Percentiles rank a stretch among this genome's conserved stretches.
phyloP scores from a whole-genome alignment of 2,797 vertebrate species.

The Eremophila alpestris region DNA sequence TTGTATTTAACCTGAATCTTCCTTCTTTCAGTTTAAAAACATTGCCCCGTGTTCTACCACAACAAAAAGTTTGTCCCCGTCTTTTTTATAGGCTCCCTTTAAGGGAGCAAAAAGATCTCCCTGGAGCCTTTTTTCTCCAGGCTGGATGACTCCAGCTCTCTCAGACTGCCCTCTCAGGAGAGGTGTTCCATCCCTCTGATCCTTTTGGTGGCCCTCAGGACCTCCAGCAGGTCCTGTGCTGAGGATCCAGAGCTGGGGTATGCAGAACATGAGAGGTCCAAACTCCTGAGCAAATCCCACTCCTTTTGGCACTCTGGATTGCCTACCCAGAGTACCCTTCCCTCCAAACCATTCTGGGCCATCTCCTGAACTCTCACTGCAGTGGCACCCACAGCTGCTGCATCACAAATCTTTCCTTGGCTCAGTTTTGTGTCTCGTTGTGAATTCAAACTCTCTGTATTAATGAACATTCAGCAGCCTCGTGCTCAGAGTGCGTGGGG shows the following conservation, averaged over 20 bases:
- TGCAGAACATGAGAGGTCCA: not conserved
- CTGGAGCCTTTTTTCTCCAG: not conserved
- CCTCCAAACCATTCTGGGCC: not conserved
- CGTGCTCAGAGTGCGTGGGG: not conserved
- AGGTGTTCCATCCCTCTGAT: not conserved
- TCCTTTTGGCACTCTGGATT: not conserved
- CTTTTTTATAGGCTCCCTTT: not conserved
- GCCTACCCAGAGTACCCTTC: not conserved
- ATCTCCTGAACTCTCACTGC: not conserved
- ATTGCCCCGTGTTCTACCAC: not conserved
- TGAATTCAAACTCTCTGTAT: not conserved
- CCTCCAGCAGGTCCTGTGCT: not conserved
- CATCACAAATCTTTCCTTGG: not conserved
- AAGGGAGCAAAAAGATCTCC: not conserved
- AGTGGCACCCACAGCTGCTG: not conserved
- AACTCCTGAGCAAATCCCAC: not conserved
- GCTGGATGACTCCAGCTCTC: not conserved
- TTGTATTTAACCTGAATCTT: not conserved
- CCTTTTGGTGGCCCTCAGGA: not conserved
- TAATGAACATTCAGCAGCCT: constrained; percentile 1
- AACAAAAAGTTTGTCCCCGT: not conserved
- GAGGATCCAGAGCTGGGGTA: not conserved
- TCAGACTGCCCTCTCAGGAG: not conserved
- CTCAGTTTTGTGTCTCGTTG: not conserved
- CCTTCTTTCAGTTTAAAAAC: not conserved